Percentiles rank a stretch among this genome's conserved stretches.
phyloP scores from a whole-genome alignment of 2,113 vertebrate species.

The Nycticorax nycticorax region DNA sequence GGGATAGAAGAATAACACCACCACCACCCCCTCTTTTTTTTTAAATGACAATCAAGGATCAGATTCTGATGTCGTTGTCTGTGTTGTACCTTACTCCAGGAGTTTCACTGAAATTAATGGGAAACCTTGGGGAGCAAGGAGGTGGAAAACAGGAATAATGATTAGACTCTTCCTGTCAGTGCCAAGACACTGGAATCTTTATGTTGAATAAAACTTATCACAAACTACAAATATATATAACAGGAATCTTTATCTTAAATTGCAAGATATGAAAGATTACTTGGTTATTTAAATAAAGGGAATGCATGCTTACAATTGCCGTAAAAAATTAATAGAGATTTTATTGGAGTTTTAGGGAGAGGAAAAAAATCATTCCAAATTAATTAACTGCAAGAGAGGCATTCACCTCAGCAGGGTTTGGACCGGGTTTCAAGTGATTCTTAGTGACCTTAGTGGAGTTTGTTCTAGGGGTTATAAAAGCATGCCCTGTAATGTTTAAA shows the following conservation, averaged over 20 bases:
- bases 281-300: not conserved
- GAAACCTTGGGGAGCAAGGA: not conserved
- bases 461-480: not conserved
- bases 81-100: not conserved
- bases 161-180: not conserved
- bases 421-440: not conserved
- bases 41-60: not conserved
- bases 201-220: not conserved
- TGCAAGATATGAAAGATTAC: not conserved
- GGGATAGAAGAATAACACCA: not conserved
- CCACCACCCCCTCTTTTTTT: accelerated
- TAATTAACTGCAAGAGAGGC: not conserved
- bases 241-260: not conserved
- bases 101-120: not conserved
- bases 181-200: not conserved
- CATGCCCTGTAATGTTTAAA: not conserved
- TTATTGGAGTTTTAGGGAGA: not conserved
- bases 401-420: not conserved
- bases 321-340: not conserved
- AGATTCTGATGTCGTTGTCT: not conserved
- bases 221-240: not conserved
- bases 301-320: not conserved
- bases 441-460: not conserved
- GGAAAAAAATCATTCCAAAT: not conserved
- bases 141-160: not conserved